Evolutionary conservation across 2,888 invertebrate species (phyloP), one percentile per base, ranked within the genome.

Genomic region (Empis stercorea): DNA sequence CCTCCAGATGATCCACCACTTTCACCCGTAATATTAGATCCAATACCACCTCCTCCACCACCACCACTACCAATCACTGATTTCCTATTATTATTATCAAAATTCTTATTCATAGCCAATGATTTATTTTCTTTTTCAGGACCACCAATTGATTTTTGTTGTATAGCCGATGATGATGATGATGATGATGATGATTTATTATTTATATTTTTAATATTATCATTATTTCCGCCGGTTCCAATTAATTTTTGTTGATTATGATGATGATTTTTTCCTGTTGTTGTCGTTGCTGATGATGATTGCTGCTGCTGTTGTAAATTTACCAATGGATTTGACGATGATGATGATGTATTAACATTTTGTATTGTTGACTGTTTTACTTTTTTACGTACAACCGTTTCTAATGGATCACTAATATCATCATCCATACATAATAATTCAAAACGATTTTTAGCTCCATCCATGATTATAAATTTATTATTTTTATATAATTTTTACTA

Each of bases 401-500:
- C 68, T 64, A 68, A 65, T 61, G 67, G 65, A 61, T 66, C 66
- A 59, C 62, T 62, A 15, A 46, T 49, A 60, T 68, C 67, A 57
- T 68, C 67, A 61, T 68, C 67, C 65, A 68, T 66, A 63, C 63
- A 68, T 63, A 68, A 65, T 55, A 68, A 63, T 60, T 68, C 67
- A 62, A 68, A 68, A 59, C 67, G 68, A 64, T 68, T 68, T 56
- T 65, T 66, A 56, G 66, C 68, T 57, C 62, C 64, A 59, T 68
- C 68, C 68, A 68, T 68, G 51, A 34, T 34, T 40, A 20, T 23
- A 40, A 23, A n/a, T 40, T 14, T 13, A 14, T 14, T n/a, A 14
- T 23, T 20, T 20, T 40, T 40, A 40, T n/a, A 14, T 17, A 40
- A 40, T 13, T 40, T 23, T 23, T n/a, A 40, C 27, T 40, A 40